Conservation (phyloP, 1,140 invertebrate species). For the Whitmania pigra region DNA sequence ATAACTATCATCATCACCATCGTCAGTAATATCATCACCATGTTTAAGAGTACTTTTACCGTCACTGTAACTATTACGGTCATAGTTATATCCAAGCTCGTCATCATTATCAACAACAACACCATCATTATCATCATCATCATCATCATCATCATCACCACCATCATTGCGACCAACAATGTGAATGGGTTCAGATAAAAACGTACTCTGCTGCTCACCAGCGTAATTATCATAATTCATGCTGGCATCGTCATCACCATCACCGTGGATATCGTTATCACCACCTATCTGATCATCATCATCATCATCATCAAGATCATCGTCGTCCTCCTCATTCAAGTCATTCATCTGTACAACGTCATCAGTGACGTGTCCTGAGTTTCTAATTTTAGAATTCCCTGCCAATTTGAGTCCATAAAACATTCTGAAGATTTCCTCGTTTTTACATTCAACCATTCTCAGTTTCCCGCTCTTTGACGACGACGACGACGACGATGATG, state of each 20-base stretch:
- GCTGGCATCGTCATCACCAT: no score
- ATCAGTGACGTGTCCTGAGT: no score
- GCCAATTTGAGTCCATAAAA: no score
- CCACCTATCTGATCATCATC: no score
- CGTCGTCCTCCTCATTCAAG: no score
- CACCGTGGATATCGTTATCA: no score
- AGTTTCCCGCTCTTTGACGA: background rate
- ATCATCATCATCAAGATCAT: no score
- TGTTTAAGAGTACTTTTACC: background rate
- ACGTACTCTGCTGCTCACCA: background rate
- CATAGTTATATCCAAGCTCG: background rate
- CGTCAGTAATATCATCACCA: background rate
- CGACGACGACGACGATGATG: constrained; percentile 9
- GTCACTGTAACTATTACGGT: background rate
- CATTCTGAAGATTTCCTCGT: no score
- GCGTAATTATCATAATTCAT: no score
- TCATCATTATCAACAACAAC: background rate
- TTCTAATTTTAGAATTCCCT: no score
- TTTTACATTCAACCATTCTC: no score
- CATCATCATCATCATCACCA: background rate
- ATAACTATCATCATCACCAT: background rate
- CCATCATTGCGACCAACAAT: background rate
- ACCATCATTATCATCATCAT: background rate
- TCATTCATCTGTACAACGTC: no score
- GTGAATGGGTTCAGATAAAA: background rate